A percentile compares a stretch with the other conserved stretches of the same genome.
Evolutionary conservation across 1,140 invertebrate genomes (phyloP).

Genomic region (Homarus americanus): DNA sequence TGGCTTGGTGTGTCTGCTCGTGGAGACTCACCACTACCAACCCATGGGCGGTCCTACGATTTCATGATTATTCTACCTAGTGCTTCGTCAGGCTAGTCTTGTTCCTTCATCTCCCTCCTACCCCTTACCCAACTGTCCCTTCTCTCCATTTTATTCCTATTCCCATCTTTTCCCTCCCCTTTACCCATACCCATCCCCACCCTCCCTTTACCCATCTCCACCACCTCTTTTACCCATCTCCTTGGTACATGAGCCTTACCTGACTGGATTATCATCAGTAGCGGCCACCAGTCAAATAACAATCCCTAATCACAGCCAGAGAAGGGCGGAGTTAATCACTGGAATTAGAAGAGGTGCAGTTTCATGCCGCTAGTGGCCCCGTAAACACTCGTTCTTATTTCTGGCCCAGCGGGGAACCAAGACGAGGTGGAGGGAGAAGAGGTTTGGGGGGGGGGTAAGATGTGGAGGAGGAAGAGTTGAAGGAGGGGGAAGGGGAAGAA

Average conservation of each 20-base stretch:
- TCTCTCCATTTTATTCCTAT: too few species aligned
- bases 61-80: neutral
- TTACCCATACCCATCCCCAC: neutral
- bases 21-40: neutral
- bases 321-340: neutral
- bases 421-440: neutral
- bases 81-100: neutral
- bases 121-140: too few species aligned
- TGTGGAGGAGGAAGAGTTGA: neutral
- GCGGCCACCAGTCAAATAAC: slow-evolving; percentile 18
- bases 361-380: slow-evolving; percentile 26
- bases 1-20: neutral
- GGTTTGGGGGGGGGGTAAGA: neutral
- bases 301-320: slow-evolving; percentile 28
- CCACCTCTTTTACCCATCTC: too few species aligned
- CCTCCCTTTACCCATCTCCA: too few species aligned
- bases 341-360: slow-evolving; percentile 16
- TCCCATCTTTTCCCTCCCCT: neutral
- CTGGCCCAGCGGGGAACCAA: neutral
- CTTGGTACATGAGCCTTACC: neutral
- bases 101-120: neutral
- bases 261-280: neutral
- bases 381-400: slow-evolving; percentile 33
- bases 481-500: neutral
- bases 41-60: neutral